Base-by-base conservation (phyloP, 2,888 invertebrate genomes). In the Reticulitermes lucifugus region DNA sequence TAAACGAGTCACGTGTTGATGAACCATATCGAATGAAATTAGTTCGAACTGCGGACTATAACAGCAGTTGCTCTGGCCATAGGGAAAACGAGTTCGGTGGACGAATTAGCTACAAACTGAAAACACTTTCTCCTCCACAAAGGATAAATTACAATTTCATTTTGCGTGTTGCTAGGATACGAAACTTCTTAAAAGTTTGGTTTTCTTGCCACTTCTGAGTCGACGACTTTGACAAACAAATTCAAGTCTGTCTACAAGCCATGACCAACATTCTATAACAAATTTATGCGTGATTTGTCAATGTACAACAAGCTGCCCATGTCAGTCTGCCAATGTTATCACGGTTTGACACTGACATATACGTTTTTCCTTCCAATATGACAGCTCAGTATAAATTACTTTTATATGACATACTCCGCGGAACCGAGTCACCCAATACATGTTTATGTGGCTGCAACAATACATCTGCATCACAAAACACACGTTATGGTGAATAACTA, bases 301-400 rank as follows among this genome's bases (percentile, higher is more conserved):
- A n/a, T 65, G 65, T 65, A n/a, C 12, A 18, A 55, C 55, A 55
- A 55, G 55, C 18, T 55, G 14, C 55, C 55, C 55, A 55, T 35
- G 35, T 22, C 35, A 21, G 41, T 22, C 22, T 35, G 46, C 46
- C 79, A 79, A 43, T 51, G 79, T 51, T 51, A 79, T 79, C 79
- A 25, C n/a, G 25, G 65, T 6, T 51, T 79, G 79, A 79, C 79
- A 79, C 51, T 79, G 79, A 79, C 79, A 51, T 79, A 79, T 79
- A 79, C 12, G 79, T 79, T 79, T 79, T 79, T 79, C 79, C 51
- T 79, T 46, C 79, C 79, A 25, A 79, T 79, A 79, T 79, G 79
- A 79, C 79, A 79, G 79, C 79, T 29, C 79, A 46, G 79, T 79
- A 79, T 79, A 79, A 79, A 79, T 79, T 79, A 79, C 79, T 79